phyloP scores from a whole-genome alignment of 2,797 vertebrate genomes.

The Geotrypetes seraphini region DNA sequence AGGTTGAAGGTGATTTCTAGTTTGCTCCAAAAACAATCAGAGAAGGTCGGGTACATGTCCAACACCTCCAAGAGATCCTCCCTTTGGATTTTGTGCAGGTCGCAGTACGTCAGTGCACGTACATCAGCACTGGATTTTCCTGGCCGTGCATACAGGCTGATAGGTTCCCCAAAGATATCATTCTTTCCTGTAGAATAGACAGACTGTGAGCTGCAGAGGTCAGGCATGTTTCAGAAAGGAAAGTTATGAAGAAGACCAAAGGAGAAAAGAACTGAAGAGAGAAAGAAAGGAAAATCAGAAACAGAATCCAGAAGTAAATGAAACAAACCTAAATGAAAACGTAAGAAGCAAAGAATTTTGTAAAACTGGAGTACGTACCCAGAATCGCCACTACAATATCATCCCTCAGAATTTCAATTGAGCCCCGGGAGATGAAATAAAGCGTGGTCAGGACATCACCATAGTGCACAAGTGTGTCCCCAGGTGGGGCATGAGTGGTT shows the following conservation, averaged over 20 bases:
- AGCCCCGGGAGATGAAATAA: constrained; percentile 95
- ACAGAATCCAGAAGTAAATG: too few species aligned
- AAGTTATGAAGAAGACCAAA: too few species aligned
- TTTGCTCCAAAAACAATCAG: constrained; percentile 87
- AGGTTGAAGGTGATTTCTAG: constrained; percentile 95
- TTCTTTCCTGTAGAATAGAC: constrained; percentile 73
- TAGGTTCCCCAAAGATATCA: constrained; percentile 90
- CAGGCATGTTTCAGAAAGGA: too few species aligned
- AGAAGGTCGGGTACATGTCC: constrained; percentile 94
- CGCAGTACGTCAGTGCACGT: constrained; percentile 90
- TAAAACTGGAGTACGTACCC: constrained; percentile 63
- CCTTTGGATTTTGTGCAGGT: constrained; percentile 90
- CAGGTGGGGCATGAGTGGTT: constrained; percentile 87
- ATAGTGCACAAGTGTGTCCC: constrained; percentile 90
- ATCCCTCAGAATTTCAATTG: constrained; percentile 90
- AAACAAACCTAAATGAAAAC: too few species aligned
- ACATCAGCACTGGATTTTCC: constrained; percentile 90
- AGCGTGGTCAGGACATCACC: constrained; percentile 89
- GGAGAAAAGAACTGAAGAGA: too few species aligned
- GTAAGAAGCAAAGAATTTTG: too few species aligned
- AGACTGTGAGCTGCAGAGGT: too few species aligned
- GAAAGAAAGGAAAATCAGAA: too few species aligned
- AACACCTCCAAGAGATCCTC: constrained; percentile 90
- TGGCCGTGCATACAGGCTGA: constrained; percentile 74
- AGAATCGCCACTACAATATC: constrained; percentile 94